These are phyloP conservation scores for Ceratina calcarata DNA, from an alignment of 1,140 invertebrate genomes.

Conservation along the genomic window DNA sequence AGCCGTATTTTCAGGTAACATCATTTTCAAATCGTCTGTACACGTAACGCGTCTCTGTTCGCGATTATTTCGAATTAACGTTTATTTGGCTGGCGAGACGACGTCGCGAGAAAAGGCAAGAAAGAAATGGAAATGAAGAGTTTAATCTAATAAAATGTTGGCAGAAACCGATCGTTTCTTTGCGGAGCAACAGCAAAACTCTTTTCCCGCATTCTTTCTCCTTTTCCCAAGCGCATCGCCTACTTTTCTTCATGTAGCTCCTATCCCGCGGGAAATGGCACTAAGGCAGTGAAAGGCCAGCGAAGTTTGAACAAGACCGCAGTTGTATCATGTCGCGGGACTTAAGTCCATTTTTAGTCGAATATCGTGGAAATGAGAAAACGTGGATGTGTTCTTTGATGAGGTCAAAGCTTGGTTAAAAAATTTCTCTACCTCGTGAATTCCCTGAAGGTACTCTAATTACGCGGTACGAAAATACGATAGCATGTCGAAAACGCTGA, in stretches of 20 bases:
- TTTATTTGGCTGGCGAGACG: too few relatives aligned
- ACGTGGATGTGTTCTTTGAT: too few relatives aligned
- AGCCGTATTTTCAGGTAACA: too few relatives aligned
- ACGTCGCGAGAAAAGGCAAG: too few relatives aligned
- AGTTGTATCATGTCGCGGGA: too few relatives aligned
- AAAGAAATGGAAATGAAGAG: constrained; percentile 10
- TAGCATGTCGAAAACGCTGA: neutral
- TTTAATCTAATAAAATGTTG: constrained; percentile 31
- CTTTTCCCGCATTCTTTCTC: neutral
- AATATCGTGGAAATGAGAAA: too few relatives aligned
- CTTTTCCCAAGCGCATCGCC: neutral
- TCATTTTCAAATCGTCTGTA: neutral
- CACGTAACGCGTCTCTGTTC: neutral
- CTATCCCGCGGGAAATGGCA: constrained; percentile 19
- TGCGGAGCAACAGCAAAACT: constrained; percentile 4
- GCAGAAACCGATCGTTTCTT: constrained; percentile 5
- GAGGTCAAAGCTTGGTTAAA: too few relatives aligned
- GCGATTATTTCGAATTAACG: neutral
- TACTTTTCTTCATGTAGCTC: neutral
- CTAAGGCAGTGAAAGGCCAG: neutral
- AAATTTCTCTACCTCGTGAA: too few relatives aligned
- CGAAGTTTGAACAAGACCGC: neutral
- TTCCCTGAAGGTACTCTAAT: neutral
- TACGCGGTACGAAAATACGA: neutral
- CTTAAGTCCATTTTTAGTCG: too few relatives aligned